Base-by-base conservation (phyloP, 2,113 vertebrate species). In the Percopsis transmontana region DNA sequence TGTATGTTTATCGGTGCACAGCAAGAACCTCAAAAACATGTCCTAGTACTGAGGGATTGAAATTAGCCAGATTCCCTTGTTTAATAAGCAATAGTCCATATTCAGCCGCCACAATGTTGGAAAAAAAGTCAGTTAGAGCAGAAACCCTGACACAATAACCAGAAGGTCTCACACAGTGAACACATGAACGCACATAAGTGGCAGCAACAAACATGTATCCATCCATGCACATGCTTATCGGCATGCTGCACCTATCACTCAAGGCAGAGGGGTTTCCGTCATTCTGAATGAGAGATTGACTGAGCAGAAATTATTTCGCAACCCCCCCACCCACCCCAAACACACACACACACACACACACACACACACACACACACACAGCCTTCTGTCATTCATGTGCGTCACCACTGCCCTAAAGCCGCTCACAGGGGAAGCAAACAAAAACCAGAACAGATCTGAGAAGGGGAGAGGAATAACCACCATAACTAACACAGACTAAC, bases 401-500 rank as follows among this genome's bases (percentile, higher is more conserved):
- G 57, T 88, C 86, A 86, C 48, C 27, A 33, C 27, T 63, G 77
- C 86, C 88, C 85, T 77, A 51, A 80, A 88, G 85, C 68, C 76
- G 76, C 73, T 87, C 88, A 87, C 85, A 87, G 84, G 85, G 80
- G 80, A 77, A 74, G 73, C 82, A 84, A 11, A 33, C 51, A 72
- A 80, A 84, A 83, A 83, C 78, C 15, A 74, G 85, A 87, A 76
- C 84, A 81, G 81, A 87, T 85, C 82, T 66, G 72, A 84, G 77
- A 74, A 50, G 71, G 41, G 59, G 39, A 16, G 76, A 68, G 75
- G 70, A 74, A 9, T 10, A 20, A 10, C 18, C n/a, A n/a, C n/a
- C 48, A 51, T 33, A 33, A 40, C n/a, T 1, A 7, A 51, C 16
- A 51, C 48, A 85, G 81, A 78, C 14, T 9, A 79, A 55, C 27